Percentiles rank a stretch among this genome's conserved stretches.
These are phyloP conservation scores for Sciurus vulgaris DNA, from an alignment of 2,797 vertebrate genomes.

Conservation along the genomic window DNA sequence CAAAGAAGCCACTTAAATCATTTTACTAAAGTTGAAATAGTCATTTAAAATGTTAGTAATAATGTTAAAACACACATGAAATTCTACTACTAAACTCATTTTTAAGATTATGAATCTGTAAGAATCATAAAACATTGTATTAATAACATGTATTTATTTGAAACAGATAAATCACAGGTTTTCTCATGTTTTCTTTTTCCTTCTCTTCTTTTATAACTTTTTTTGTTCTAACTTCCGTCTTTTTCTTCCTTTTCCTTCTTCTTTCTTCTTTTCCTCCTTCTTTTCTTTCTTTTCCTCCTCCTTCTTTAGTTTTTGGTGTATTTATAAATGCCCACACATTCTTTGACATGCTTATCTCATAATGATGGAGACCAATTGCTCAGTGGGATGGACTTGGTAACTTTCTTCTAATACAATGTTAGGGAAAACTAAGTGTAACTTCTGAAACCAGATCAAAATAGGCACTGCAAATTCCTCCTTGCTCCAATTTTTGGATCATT, in stretches of 20 bases:
- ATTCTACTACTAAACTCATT: neutral
- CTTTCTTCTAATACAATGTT: neutral
- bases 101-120: neutral
- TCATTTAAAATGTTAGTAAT: constrained; percentile 16
- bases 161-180: neutral
- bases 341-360: neutral
- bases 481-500: neutral
- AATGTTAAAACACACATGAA: neutral
- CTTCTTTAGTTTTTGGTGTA: neutral
- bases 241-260: neutral
- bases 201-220: neutral
- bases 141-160: neutral
- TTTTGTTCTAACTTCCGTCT: too few relatives aligned
- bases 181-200: neutral
- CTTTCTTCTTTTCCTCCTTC: neutral
- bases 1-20: neutral
- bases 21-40: neutral
- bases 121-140: neutral
- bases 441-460: neutral
- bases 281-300: neutral
- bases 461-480: neutral
- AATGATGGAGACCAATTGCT: neutral
- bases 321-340: neutral
- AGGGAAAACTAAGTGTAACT: neutral
- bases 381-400: neutral